These are phyloP conservation scores for Silvanus unidentatus DNA, from an alignment of 2,888 invertebrate species.

Conservation along the genomic window DNA sequence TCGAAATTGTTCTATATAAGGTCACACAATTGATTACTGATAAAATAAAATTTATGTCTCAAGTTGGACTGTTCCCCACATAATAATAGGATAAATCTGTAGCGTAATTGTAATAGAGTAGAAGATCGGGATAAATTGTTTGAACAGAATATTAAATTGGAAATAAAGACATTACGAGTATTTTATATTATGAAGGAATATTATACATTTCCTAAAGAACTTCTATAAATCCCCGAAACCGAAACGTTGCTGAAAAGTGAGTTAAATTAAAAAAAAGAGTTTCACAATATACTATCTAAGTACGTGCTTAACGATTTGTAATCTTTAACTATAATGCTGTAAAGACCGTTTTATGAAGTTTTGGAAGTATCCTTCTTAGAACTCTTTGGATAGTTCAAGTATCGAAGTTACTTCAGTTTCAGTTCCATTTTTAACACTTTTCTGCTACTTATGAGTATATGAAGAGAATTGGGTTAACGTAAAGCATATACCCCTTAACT, in stretches of 20 bases:
- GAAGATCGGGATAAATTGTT: no score
- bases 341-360: slow-evolving; percentile 12
- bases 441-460: no score
- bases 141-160: slow-evolving; percentile 1
- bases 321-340: slow-evolving; percentile 15
- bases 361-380: background rate
- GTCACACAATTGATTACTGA: no score
- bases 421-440: no score
- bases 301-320: slow-evolving; percentile 15
- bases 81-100: no score
- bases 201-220: slow-evolving; percentile 10
- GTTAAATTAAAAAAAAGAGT: slow-evolving; percentile 13
- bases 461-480: no score
- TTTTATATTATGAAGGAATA: slow-evolving; percentile 9
- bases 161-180: slow-evolving; percentile 11
- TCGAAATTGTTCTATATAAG: no score
- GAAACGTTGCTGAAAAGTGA: slow-evolving; percentile 12
- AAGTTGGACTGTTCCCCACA: no score
- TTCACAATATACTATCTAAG: slow-evolving; percentile 14
- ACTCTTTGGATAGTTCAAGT: slow-evolving; percentile 6
- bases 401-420: slow-evolving; percentile 11
- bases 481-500: no score
- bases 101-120: no score
- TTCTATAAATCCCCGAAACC: slow-evolving; percentile 13
- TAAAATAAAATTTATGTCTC: no score